phyloP scores from a whole-genome alignment of 2,113 vertebrate genomes.

The Salminus brasiliensis region DNA sequence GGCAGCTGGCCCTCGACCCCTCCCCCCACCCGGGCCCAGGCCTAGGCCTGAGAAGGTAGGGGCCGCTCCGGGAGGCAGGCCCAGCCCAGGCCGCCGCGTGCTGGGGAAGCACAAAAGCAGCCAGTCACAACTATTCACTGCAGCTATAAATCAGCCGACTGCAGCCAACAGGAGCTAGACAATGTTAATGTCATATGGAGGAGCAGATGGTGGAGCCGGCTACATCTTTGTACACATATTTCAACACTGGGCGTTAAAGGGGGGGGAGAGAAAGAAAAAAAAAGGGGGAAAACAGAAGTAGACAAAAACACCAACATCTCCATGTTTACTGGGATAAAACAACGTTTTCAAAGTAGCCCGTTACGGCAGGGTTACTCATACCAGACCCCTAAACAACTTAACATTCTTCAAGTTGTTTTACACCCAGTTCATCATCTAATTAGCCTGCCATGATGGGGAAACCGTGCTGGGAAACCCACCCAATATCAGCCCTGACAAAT shows the following conservation, averaged over 20 bases:
- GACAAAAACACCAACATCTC: too few relatives aligned
- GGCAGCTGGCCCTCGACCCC: constrained; percentile 58
- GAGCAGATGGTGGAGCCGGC: constrained; percentile 56
- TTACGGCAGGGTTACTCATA: too few relatives aligned
- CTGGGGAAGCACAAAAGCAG: constrained; percentile 53
- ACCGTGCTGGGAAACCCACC: too few relatives aligned
- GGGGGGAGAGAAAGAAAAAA: too few relatives aligned
- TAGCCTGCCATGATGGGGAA: too few relatives aligned
- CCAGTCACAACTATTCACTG: constrained; percentile 57
- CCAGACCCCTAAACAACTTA: too few relatives aligned
- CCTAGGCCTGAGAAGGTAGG: background rate
- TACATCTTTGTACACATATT: constrained; percentile 44
- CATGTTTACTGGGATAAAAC: too few relatives aligned
- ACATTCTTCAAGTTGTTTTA: too few relatives aligned
- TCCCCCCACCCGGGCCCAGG: constrained; percentile 12
- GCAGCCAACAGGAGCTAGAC: constrained; percentile 43
- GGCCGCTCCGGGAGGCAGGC: constrained; percentile 28
- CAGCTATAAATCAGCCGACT: constrained; percentile 55
- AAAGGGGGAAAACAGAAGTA: background rate
- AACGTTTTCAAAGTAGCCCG: background rate
- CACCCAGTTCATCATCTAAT: too few relatives aligned
- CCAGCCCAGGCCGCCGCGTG: constrained; percentile 53
- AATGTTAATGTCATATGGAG: constrained; percentile 57
- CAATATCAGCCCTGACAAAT: too few relatives aligned
- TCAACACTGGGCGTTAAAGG: constrained; percentile 39